Evolutionary conservation across 2,797 vertebrate genomes (phyloP).

Genomic region (Vultur gryphus): DNA sequence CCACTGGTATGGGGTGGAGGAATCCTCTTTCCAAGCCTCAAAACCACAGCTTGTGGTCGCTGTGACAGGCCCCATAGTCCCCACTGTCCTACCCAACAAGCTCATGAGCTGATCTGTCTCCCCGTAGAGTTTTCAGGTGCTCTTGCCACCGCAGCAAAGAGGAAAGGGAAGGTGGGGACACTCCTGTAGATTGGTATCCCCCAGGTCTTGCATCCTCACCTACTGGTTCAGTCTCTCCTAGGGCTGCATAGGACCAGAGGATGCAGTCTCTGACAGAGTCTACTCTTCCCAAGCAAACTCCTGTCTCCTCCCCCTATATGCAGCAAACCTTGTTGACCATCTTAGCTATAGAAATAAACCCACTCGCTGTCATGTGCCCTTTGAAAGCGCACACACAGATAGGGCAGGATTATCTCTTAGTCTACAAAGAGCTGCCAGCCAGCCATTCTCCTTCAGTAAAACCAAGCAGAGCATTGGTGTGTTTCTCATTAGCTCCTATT

Average conservation of each 20-base stretch:
- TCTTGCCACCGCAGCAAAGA: not conserved
- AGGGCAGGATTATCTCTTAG: not conserved
- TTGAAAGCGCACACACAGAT: not conserved
- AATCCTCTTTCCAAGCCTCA: not conserved
- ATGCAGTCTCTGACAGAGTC: not conserved
- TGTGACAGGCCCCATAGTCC: not conserved
- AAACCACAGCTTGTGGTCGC: not conserved
- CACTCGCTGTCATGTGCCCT: not conserved
- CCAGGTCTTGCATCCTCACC: not conserved
- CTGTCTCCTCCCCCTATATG: not conserved
- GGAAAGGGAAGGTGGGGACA: not conserved
- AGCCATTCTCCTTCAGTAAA: not conserved
- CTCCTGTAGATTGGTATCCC: not conserved
- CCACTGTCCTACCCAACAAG: not conserved
- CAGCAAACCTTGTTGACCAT: not conserved
- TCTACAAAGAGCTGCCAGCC: not conserved
- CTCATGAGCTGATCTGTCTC: not conserved
- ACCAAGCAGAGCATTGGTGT: not conserved
- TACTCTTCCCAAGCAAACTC: not conserved
- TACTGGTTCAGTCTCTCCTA: not conserved
- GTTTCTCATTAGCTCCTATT: not conserved
- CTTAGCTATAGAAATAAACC: not conserved
- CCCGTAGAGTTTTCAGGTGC: not conserved
- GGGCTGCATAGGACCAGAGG: not conserved
- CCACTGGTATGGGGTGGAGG: not conserved